A percentile compares a stretch with the other conserved stretches of the same genome.
Conservation (phyloP, 2,113 vertebrate species). For the Bucco capensis region DNA sequence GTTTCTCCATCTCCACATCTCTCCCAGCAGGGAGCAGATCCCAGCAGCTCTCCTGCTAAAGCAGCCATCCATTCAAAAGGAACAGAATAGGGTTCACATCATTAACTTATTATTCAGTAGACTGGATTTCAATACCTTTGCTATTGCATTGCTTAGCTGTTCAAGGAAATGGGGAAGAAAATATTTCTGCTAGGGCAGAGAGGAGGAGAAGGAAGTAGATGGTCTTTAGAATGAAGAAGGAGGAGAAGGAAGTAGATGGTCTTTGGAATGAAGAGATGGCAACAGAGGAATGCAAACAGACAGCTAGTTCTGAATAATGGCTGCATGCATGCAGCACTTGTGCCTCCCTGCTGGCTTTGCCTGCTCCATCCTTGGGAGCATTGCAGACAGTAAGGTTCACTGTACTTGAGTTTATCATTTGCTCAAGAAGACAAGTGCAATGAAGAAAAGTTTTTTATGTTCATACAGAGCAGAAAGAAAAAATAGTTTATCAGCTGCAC, state of each 20-base stretch:
- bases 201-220: neutral
- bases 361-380: neutral
- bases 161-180: neutral
- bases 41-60: slow-evolving; percentile 30
- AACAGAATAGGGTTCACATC: slow-evolving; percentile 26
- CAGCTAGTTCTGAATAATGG: neutral
- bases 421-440: neutral
- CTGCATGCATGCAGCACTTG: neutral
- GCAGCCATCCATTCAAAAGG: slow-evolving; percentile 48
- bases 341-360: neutral
- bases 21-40: slow-evolving; percentile 13
- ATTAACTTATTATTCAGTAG: slow-evolving; percentile 31
- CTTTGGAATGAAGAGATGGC: neutral
- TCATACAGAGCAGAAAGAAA: neutral
- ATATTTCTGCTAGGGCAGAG: neutral
- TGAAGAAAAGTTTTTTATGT: neutral
- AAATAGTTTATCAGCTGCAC: neutral
- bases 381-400: neutral
- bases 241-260: neutral
- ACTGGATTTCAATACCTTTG: slow-evolving; percentile 35
- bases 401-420: neutral
- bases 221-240: neutral
- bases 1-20: slow-evolving; percentile 7
- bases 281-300: neutral
- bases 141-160: neutral